Evolutionary conservation across 2,888 invertebrate genomes (phyloP), one percentile per base, ranked within the genome.

Genomic region (Pristionchus entomophagus): DNA sequence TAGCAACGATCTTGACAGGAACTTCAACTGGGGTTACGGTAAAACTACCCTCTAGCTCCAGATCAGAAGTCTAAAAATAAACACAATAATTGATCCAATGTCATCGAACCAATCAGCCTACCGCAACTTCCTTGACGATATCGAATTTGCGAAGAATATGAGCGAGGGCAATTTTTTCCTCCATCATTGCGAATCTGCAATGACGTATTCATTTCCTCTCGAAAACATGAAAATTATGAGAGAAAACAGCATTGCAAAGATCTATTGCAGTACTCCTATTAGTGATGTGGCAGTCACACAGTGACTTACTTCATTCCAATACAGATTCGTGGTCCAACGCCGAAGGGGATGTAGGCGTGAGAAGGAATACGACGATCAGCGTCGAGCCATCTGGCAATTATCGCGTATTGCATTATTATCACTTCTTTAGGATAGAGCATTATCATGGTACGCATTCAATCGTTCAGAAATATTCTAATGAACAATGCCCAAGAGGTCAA

Each of bases 301-400:
- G n/a, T n/a, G n/a, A n/a, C n/a, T n/a, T n/a, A n/a, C 65, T 29
- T 77, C 77, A 77, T 77, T 77, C 77, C 77, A 41, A 77, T 77
- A 41, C 77, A 77, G n/a, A 77, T 77, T 41, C 77, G 10, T 26
- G 77, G 77, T 38, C 77, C 77, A 32, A 32, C 45, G 8, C 77
- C 77, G 77, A 77, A 77, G 10, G 77, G 77, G 38, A 77, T 77
- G 45, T 77, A 77, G 12, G 77, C 77, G 32, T 45, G n/a, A 38
- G 77, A 32, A 41, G 38, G 77, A 41, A 77, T 41, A 41, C 77
- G 38, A 45, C 77, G 77, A 32, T 38, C 38, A 8, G 77, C 22
- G n/a, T 77, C 77, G 4, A 77, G 41, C 77, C 77, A 77, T 77
- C 77, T 77, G 17, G 56, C 5, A 22, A 56, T 17, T 17, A 14